Percentiles rank a stretch among this genome's conserved stretches.
Conservation (phyloP, 2,113 vertebrate species). For the Zingel zingel region DNA sequence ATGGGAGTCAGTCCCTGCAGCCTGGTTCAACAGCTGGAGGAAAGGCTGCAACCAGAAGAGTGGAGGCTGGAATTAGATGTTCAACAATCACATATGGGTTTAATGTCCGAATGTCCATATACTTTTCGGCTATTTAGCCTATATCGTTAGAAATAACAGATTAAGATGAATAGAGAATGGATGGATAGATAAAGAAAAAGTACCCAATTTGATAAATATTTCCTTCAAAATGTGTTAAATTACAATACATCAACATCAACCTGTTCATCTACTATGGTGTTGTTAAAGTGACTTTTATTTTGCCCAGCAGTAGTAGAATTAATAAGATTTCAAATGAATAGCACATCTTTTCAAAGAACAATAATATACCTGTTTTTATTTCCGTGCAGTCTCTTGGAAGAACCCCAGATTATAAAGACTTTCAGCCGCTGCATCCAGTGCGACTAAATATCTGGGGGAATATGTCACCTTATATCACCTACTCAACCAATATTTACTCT, state of each 20-base stretch:
- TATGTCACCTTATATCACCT: slow-evolving; percentile 38
- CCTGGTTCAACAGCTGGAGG: neutral
- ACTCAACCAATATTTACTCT: slow-evolving; percentile 56
- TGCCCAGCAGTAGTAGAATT: neutral
- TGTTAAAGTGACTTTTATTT: neutral
- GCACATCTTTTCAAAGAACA: neutral
- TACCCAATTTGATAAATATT: too few species aligned
- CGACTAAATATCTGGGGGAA: slow-evolving; percentile 21
- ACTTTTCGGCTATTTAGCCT: neutral
- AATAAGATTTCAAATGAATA: neutral
- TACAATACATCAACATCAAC: neutral
- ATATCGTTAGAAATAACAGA: too few species aligned
- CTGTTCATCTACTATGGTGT: neutral
- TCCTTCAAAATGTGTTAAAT: neutral
- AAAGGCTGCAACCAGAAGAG: neutral
- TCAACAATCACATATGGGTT: too few species aligned
- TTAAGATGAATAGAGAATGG: neutral
- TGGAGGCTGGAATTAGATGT: neutral
- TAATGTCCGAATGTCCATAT: neutral
- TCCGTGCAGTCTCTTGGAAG: neutral
- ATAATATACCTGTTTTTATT: slow-evolving; percentile 7
- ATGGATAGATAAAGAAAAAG: neutral
- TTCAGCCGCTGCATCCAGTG: neutral
- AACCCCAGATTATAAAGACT: slow-evolving; percentile 12
- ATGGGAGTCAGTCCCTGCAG: neutral